Percentiles rank a stretch among this genome's conserved stretches.
Evolutionary conservation across 1,140 invertebrate genomes (phyloP).

Genomic region (silkworm (Bombyx mori)): ASM3026992v2 NC_085110.1:11713001-11713500

Average conservation of each 20-base stretch:
- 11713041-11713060: slow-evolving; percentile 43
- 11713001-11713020: slow-evolving; percentile 38
- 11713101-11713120: slow-evolving; percentile 61
- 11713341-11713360: too few species aligned
- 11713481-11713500: too few species aligned
- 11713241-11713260: not conserved
- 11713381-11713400: too few species aligned
- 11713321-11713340: too few species aligned
- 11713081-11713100: slow-evolving; percentile 17
- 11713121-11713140: slow-evolving; percentile 73
- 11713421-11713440: too few species aligned
- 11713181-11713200: slow-evolving; percentile 17
- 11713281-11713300: not conserved
- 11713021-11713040: slow-evolving; percentile 46
- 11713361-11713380: too few species aligned
- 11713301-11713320: too few species aligned
- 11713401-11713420: too few species aligned
- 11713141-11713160: slow-evolving; percentile 62
- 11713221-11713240: not conserved
- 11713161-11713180: slow-evolving; percentile 40
- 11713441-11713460: too few species aligned
- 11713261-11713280: not conserved
- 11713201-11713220: slow-evolving; percentile 2
- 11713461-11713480: too few species aligned
- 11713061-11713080: slow-evolving; percentile 43